phyloP scores from a whole-genome alignment of 2,797 vertebrate species.

The Scolopax rusticola region DNA sequence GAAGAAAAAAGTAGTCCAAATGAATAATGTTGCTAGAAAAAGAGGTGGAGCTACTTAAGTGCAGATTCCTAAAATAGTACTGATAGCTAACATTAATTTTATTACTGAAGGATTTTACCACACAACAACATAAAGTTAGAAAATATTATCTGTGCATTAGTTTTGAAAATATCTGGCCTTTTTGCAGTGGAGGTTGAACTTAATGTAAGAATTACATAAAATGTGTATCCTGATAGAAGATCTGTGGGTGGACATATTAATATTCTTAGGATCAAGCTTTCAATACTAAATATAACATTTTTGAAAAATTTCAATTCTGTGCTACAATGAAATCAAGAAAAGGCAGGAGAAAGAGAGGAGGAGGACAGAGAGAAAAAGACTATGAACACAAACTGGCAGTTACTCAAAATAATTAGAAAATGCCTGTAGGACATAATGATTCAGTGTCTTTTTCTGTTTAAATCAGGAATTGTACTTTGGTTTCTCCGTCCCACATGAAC shows the following conservation, averaged over 20 bases:
- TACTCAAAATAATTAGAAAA: conserved; percentile 31
- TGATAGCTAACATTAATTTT: background rate
- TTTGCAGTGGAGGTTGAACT: background rate
- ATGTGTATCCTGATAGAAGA: background rate
- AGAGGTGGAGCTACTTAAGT: background rate
- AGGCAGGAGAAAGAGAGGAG: background rate
- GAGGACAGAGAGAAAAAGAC: background rate
- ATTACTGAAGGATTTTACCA: background rate
- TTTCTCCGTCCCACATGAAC: background rate
- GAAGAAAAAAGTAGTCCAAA: background rate
- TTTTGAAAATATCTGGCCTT: background rate
- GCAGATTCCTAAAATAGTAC: background rate
- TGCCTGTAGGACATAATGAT: background rate
- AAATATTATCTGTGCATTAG: background rate
- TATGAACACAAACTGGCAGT: background rate
- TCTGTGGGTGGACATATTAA: background rate
- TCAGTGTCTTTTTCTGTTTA: conserved; percentile 16
- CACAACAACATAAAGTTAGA: background rate
- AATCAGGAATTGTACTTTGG: background rate
- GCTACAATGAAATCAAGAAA: background rate
- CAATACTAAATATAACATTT: background rate
- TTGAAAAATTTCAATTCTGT: background rate
- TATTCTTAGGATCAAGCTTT: background rate
- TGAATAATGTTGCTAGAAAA: background rate
- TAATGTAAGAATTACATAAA: background rate